Conservation (phyloP, 1,140 invertebrate species). For the Heterodera schachtii region DNA sequence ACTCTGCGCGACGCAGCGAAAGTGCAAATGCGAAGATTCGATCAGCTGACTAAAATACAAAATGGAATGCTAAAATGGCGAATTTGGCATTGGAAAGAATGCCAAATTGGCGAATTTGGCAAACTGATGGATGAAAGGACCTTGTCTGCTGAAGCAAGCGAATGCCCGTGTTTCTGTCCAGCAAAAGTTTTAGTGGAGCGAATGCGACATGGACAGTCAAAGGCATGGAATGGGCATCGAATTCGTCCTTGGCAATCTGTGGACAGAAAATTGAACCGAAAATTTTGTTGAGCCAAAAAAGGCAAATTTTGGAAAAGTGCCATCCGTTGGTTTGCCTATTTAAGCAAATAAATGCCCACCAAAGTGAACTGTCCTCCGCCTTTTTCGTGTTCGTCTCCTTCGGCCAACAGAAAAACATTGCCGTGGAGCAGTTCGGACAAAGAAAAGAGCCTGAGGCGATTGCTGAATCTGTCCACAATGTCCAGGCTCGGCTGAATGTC, state of each 20-base stretch:
- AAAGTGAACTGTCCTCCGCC: slow-evolving; percentile 8
- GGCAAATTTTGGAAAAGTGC: no score
- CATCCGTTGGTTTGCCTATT: not conserved
- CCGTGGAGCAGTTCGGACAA: slow-evolving; percentile 51
- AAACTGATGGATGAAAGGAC: not conserved
- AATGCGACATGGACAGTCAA: slow-evolving; percentile 25
- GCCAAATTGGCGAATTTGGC: slow-evolving; percentile 39
- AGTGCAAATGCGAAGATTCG: slow-evolving; percentile 51
- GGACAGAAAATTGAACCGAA: not conserved
- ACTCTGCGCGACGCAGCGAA: slow-evolving; percentile 34
- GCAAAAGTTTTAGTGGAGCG: slow-evolving; percentile 15
- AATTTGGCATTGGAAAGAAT: slow-evolving; percentile 49
- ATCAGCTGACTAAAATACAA: slow-evolving; percentile 53
- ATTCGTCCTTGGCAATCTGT: slow-evolving; percentile 31
- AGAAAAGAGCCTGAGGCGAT: slow-evolving; percentile 42
- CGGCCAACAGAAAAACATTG: slow-evolving; percentile 37
- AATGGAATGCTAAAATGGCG: no score
- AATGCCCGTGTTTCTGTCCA: slow-evolving; percentile 28
- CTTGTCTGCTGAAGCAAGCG: slow-evolving; percentile 26
- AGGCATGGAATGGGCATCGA: slow-evolving; percentile 31
- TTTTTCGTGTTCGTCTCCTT: slow-evolving; percentile 30
- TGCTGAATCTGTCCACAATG: slow-evolving; percentile 31
- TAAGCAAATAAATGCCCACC: not conserved
- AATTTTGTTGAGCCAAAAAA: not conserved
- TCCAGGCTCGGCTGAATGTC: slow-evolving; percentile 18